Percentiles rank a stretch among this genome's conserved stretches.
phyloP scores from a whole-genome alignment of 1,140 invertebrate genomes.

The Galendromus occidentalis region DNA sequence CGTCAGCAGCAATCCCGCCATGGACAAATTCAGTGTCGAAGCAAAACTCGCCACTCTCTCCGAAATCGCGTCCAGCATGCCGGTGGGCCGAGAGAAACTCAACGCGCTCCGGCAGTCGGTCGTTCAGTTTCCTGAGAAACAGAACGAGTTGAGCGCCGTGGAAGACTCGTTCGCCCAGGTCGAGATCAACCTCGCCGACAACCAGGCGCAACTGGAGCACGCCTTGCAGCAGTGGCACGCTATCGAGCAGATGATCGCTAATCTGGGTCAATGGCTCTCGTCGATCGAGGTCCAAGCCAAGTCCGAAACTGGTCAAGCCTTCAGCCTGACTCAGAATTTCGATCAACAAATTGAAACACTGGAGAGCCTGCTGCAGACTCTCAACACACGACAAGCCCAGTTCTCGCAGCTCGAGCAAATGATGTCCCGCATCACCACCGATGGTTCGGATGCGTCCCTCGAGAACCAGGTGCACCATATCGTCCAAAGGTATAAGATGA shows the following conservation, averaged over 20 bases:
- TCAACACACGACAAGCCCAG: background rate
- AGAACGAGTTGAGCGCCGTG: background rate
- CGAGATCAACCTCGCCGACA: conserved; percentile 19
- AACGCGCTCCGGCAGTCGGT: conserved; percentile 19
- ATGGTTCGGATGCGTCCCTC: background rate
- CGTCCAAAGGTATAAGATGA: background rate
- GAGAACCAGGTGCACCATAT: conserved; percentile 7
- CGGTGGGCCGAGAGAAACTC: conserved; percentile 26
- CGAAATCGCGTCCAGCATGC: conserved; percentile 49
- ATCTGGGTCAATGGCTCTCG: background rate
- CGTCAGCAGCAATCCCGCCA: conserved; percentile 39
- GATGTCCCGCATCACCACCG: conserved; percentile 5
- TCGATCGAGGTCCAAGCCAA: background rate
- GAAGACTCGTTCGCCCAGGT: background rate
- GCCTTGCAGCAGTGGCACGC: conserved; percentile 3
- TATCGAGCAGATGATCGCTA: conserved; percentile 5
- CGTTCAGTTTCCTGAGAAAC: conserved; percentile 14
- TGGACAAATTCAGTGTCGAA: conserved; percentile 76
- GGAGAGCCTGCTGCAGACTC: background rate
- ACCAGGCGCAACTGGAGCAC: conserved; percentile 23
- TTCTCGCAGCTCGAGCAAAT: conserved; percentile 6
- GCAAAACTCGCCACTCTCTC: conserved; percentile 60
- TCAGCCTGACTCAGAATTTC: background rate
- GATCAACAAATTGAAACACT: conserved; percentile 2
- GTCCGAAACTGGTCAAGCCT: background rate